Conservation (phyloP, 1,140 invertebrate genomes). For the Brachionus calyciflorus region DNA sequence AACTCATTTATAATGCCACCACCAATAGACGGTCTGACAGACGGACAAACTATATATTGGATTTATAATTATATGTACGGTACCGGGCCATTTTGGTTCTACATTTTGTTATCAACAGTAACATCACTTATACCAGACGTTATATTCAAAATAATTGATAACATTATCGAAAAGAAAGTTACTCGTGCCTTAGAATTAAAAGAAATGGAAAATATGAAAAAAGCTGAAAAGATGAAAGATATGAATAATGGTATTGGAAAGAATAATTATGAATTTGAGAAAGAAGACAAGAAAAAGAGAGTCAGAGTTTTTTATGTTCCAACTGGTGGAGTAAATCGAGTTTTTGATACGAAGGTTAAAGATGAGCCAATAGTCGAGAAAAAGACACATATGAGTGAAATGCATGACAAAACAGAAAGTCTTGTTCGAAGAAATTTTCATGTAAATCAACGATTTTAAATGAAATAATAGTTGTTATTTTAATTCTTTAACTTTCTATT, state of each 20-base stretch:
- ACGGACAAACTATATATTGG: conserved; percentile 36
- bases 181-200: not conserved
- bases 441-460: not conserved
- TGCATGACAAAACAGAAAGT: not conserved
- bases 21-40: not conserved
- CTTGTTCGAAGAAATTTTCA: conserved; percentile 1
- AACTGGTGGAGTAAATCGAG: not conserved
- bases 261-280: not conserved
- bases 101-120: not conserved
- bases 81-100: conserved; percentile 18
- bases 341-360: conserved; percentile 24
- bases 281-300: not conserved
- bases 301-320: conserved; percentile 23
- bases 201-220: not conserved
- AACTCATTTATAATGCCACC: conserved; percentile 39
- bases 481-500: too few species aligned
- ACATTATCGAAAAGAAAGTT: not conserved
- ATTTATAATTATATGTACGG: conserved; percentile 32
- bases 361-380: not conserved
- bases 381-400: not conserved
- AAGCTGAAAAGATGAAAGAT: conserved; percentile 1
- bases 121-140: conserved; percentile 1
- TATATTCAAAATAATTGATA: conserved; percentile 35
- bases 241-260: not conserved
- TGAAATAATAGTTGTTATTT: too few species aligned